Evolutionary conservation across 1,140 invertebrate species (phyloP).

Genomic region (Andricus grossulariae): DNA sequence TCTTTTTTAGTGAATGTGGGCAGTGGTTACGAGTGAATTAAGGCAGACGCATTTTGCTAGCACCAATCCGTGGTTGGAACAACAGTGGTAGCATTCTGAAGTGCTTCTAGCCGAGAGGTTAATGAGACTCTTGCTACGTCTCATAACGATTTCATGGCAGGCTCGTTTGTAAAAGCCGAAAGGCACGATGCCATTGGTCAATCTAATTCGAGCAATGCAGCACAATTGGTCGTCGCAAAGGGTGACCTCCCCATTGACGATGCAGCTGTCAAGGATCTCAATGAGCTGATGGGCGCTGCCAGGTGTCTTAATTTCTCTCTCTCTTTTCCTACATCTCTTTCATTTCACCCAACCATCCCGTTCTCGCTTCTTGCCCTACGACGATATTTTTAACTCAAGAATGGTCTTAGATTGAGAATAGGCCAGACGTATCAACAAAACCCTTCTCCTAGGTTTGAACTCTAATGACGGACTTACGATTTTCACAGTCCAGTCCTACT

Average conservation of each 20-base stretch:
- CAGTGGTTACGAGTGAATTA: too few species aligned
- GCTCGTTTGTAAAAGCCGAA: conserved; percentile 51
- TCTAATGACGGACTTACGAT: conserved; percentile 54
- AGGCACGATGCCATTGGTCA: conserved; percentile 46
- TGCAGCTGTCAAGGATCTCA: conserved; percentile 69
- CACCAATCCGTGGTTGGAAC: neutral
- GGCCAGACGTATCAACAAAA: conserved; percentile 48
- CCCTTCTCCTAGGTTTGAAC: conserved; percentile 36
- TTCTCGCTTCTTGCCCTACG: conserved; percentile 34
- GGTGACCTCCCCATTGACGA: conserved; percentile 65
- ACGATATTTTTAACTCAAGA: conserved; percentile 66
- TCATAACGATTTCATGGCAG: conserved; percentile 47
- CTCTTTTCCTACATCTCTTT: conserved; percentile 46
- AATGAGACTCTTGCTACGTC: conserved; percentile 42
- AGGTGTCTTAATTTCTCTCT: conserved; percentile 56
- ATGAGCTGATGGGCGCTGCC: conserved; percentile 66
- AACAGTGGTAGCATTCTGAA: neutral
- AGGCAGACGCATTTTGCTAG: neutral
- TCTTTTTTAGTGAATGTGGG: too few species aligned
- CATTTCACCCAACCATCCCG: conserved; percentile 38
- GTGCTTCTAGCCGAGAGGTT: conserved; percentile 2
- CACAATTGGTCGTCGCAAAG: conserved; percentile 61
- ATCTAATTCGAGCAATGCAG: conserved; percentile 60
- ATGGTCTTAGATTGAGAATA: conserved; percentile 57
- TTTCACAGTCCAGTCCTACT: conserved; percentile 36